Percentiles rank a stretch among this genome's conserved stretches.
Evolutionary conservation across 2,113 vertebrate genomes (phyloP).

Genomic region (Nesogale talazaci): DNA sequence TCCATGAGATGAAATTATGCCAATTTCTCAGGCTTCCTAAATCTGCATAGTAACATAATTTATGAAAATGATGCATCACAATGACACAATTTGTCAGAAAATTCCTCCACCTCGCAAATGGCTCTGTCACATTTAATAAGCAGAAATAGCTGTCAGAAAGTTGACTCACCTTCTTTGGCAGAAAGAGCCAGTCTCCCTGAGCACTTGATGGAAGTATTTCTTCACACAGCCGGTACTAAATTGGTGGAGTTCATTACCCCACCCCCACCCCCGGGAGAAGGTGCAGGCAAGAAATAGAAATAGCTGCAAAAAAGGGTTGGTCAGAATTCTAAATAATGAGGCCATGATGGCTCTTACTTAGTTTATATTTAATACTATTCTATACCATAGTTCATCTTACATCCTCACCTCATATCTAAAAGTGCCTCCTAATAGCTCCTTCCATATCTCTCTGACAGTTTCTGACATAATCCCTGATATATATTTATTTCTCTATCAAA

Average conservation of each 20-base stretch:
- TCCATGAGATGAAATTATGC: constrained; percentile 62
- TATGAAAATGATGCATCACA: constrained; percentile 68
- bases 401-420: constrained; percentile 7
- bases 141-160: constrained; percentile 72
- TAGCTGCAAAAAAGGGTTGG: constrained; percentile 59
- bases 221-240: constrained; percentile 77
- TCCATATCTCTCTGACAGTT: background rate
- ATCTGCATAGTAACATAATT: constrained; percentile 79
- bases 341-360: constrained; percentile 56
- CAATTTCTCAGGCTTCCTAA: constrained; percentile 68
- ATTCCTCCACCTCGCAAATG: constrained; percentile 65
- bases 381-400: background rate
- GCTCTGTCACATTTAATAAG: constrained; percentile 70
- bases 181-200: constrained; percentile 44
- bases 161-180: constrained; percentile 65
- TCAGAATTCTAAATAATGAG: constrained; percentile 76
- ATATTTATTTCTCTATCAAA: constrained; percentile 26
- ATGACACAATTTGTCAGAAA: constrained; percentile 73
- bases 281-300: constrained; percentile 70
- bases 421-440: background rate
- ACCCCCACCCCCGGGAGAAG: constrained; percentile 66
- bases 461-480: background rate
- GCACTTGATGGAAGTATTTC: constrained; percentile 61
- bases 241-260: constrained; percentile 78
- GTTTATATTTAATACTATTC: constrained; percentile 67